Conservation (phyloP, 2,888 invertebrate species). For the Drepana falcataria region DNA sequence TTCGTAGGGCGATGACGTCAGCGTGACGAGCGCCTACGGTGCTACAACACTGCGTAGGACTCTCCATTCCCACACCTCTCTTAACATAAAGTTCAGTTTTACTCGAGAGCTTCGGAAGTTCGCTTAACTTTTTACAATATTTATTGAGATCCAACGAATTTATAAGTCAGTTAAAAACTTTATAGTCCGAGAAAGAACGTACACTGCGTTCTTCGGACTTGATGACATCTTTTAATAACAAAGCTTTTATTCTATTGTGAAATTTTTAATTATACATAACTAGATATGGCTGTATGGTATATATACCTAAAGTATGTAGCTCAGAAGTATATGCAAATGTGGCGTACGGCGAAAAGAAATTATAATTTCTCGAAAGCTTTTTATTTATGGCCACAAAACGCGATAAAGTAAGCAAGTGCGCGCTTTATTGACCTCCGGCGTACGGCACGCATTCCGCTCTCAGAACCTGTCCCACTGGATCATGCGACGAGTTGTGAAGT, state of each 20-base stretch:
- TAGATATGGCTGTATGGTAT: too few species aligned
- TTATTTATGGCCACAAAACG: constrained; percentile 71
- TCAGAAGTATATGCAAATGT: too few species aligned
- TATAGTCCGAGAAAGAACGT: too few species aligned
- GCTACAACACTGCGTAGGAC: constrained; percentile 38
- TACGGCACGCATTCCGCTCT: constrained; percentile 51
- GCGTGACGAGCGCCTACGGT: constrained; percentile 35
- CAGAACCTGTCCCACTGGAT: constrained; percentile 56
- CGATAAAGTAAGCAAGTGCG: constrained; percentile 71
- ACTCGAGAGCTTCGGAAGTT: background rate
- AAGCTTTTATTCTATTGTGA: too few species aligned
- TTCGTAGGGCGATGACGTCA: constrained; percentile 51
- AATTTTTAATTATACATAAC: too few species aligned
- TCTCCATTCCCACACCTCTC: constrained; percentile 2
- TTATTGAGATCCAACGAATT: too few species aligned
- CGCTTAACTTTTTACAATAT: too few species aligned
- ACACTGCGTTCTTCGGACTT: too few species aligned
- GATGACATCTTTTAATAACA: too few species aligned
- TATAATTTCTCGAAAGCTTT: constrained; percentile 61
- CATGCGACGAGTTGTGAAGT: constrained; percentile 50
- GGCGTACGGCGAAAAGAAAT: constrained; percentile 36
- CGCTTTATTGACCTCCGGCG: constrained; percentile 69
- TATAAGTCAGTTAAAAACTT: too few species aligned
- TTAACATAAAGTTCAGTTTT: background rate
- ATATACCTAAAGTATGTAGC: too few species aligned